Base-by-base conservation (phyloP, 2,113 vertebrate genomes). In the Haemorhous mexicanus region DNA sequence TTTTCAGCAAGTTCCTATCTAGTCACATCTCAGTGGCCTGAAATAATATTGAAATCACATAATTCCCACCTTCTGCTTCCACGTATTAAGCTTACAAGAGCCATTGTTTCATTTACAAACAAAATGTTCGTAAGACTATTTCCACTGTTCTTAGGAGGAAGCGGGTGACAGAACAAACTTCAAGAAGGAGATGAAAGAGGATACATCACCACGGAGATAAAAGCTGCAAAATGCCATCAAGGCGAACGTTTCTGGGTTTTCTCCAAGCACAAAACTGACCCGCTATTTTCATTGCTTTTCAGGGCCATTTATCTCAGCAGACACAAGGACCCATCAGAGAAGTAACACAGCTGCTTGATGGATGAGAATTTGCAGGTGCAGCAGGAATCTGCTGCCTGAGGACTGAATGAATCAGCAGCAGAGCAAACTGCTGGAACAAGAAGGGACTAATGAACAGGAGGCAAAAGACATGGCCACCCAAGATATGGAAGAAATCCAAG, bases 281-380 rank as follows among this genome's bases (percentile, higher is more conserved):
- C 27, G 6, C 68, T 95, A 70, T 95, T 97, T 95, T 96, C 91
- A 47, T 95, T 97, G 91, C 83, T 96, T 95, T 96, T 81, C 91
- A 94, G 95, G 92, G 61, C 75, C 72, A 83, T 92, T 96, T 97
- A 83, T 83, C 83, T 93, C 90, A 93, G 78, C 95, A 95, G 82
- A 90, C 82, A 93, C 67, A 94, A 94, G 74, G 92, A 96, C 76
- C 20, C 58, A 76, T 66, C 70, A 83, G 70, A 94, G 95, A 90
- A 97, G 75, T 90, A 95, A 80, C 1, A 0, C 58, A 95, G 59
- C 70, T 95, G 63, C 47, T 93, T n/a, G 12, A 73, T 93, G 82
- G 85, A 90, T 94, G 79, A 73, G 55, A 92, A 83, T 90, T 85
- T 92, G 50, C 85, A 95, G 92, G 90, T 83, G 56, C 79, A 93